Percentiles rank a stretch among this genome's conserved stretches.
Conservation (phyloP, 2,888 invertebrate species). For the Drosophila pegasa region DNA sequence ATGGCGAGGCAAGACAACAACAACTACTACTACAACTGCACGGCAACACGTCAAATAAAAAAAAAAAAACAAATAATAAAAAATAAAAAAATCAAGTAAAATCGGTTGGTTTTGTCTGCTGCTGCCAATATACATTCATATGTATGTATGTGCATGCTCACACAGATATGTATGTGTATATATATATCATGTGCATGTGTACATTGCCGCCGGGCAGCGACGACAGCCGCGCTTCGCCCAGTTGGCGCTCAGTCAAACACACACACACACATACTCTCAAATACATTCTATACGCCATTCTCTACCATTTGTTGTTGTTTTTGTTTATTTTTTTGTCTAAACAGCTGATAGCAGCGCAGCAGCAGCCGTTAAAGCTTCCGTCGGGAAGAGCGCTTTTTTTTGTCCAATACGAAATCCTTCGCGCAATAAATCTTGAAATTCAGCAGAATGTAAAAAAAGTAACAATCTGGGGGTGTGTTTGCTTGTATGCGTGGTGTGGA, state of each 20-base stretch:
- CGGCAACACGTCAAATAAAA: conserved; percentile 63
- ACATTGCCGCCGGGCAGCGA: conserved; percentile 45
- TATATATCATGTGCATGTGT: conserved; percentile 11
- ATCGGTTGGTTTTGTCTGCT: conserved; percentile 57
- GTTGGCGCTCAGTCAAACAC: conserved; percentile 68
- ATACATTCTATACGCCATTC: conserved; percentile 36
- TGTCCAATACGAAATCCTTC: conserved; percentile 9
- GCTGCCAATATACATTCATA: conserved; percentile 45
- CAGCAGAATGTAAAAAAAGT: conserved; percentile 13
- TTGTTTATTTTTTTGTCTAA: conserved; percentile 29
- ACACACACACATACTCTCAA: conserved; percentile 50
- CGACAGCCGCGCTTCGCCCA: conserved; percentile 61
- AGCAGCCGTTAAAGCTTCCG: conserved; percentile 14
- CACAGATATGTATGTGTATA: conserved; percentile 13
- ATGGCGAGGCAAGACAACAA: conserved; percentile 45
- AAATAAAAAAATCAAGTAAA: conserved; percentile 70
- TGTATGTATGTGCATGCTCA: conserved; percentile 5
- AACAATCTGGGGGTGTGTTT: conserved; percentile 3
- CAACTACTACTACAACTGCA: conserved; percentile 43
- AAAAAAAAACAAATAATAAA: conserved; percentile 59
- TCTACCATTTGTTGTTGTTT: conserved; percentile 15
- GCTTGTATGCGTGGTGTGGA: conserved; percentile 16
- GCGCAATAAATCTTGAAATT: conserved; percentile 31
- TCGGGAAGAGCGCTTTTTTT: conserved; percentile 18
- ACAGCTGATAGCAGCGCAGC: conserved; percentile 52